Base-by-base conservation (phyloP, 2,888 invertebrate species). In the Gibbula magus region DNA sequence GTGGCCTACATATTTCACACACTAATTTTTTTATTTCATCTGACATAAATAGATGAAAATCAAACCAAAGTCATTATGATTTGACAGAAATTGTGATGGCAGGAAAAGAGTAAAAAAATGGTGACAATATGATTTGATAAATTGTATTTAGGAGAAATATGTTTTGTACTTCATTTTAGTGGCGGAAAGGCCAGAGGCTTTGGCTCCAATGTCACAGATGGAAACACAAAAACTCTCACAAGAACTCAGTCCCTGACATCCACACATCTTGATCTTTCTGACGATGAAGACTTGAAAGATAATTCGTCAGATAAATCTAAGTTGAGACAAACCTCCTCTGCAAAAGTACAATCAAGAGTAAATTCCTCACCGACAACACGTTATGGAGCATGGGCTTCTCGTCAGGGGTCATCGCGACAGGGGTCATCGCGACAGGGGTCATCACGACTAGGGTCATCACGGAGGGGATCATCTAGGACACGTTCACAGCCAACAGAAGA, bases 391-490 rank as follows among this genome's bases (percentile, higher is more conserved):
- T 45, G 45, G 45, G 45, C 45, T 45, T 13, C 45, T 4, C 45
- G 45, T 45, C 45, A 45, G 10, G 29, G 61, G 61, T 61, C 61
- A 29, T 61, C 77, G 51, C 39, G 77, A 25, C 10, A 45, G 16
- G 25, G 78, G 35, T 53, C 32, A n/a, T n/a, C 52, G 61, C 53
- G 73, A 61, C n/a, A 13, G 20, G 35, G 67, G 66, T 8, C 79
- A 81, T 56, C 77, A 76, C 67, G 61, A 76, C 39, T 78, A 32
- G 74, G 78, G 78, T 54, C 32, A 77, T 39, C 70, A 81, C 52
- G 45, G 35, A 20, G 56, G 45, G 39, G 29, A 4, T 61, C 61
- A 29, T 10, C 61, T 8, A 18, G 61, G 16, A 25, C 61, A 25
- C 10, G 61, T 22, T 25, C 29, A 7, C 61, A 25, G 29, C 45